Conservation (phyloP, 2,113 vertebrate genomes). For the Heterochromis multidens region DNA sequence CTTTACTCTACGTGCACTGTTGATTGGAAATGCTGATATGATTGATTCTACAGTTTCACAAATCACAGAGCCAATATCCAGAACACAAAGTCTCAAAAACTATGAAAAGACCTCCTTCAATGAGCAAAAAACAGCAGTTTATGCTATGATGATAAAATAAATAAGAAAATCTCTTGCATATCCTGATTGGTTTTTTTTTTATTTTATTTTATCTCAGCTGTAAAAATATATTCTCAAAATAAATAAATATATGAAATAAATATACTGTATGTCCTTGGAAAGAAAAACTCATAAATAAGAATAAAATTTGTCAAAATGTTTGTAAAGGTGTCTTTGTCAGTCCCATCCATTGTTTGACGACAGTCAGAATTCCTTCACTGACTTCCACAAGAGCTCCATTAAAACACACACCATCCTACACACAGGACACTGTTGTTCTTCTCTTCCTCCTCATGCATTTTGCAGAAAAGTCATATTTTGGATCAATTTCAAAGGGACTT, state of each 20-base stretch:
- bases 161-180: slow-evolving; percentile 17
- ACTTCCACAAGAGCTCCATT: slow-evolving; percentile 31
- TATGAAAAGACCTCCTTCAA: neutral
- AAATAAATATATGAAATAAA: slow-evolving; percentile 85
- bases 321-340: slow-evolving; percentile 42
- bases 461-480: slow-evolving; percentile 18
- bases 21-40: neutral
- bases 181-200: slow-evolving; percentile 47
- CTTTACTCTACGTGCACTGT: neutral
- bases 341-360: slow-evolving; percentile 39
- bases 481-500: slow-evolving; percentile 4
- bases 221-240: slow-evolving; percentile 83
- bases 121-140: neutral
- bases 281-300: slow-evolving; percentile 75
- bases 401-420: slow-evolving; percentile 3
- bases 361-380: slow-evolving; percentile 67
- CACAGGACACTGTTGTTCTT: slow-evolving; percentile 3
- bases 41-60: neutral
- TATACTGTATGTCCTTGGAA: slow-evolving; percentile 67
- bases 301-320: slow-evolving; percentile 57
- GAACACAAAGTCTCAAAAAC: neutral
- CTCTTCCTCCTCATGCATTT: slow-evolving; percentile 22
- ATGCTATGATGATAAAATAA: slow-evolving; percentile 37
- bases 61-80: neutral
- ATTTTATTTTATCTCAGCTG: slow-evolving; percentile 70